Conservation (phyloP, 2,113 vertebrate genomes). For the Lamprologus speciosus region DNA sequence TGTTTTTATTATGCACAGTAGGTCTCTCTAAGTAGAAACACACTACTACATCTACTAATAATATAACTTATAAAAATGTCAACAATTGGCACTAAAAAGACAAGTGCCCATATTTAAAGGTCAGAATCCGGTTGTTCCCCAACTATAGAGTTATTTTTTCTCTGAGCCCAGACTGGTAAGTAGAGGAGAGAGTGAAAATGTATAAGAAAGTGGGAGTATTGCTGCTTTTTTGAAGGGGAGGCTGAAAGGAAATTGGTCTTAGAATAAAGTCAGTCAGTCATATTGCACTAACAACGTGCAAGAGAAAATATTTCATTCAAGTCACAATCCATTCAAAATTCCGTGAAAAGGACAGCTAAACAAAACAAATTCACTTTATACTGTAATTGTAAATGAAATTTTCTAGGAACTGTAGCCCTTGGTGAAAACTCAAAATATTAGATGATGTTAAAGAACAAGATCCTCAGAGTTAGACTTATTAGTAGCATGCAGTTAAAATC, state of each 20-base stretch:
- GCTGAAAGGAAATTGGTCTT: constrained; percentile 27
- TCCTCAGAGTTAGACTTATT: neutral
- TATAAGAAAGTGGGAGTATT: constrained; percentile 5
- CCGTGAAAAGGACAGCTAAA: neutral
- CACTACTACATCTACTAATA: neutral
- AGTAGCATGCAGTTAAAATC: constrained; percentile 17
- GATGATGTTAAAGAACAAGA: constrained; percentile 16
- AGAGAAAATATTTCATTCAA: constrained; percentile 17
- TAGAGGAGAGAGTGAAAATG: constrained; percentile 35
- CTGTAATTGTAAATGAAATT: neutral
- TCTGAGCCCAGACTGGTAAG: constrained; percentile 46
- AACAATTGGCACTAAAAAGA: neutral
- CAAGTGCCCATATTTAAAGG: neutral
- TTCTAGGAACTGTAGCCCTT: neutral
- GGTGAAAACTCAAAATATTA: constrained; percentile 12
- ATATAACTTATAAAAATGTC: neutral
- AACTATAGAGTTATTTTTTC: neutral
- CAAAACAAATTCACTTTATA: neutral
- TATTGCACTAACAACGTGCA: constrained; percentile 43
- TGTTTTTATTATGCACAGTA: neutral
- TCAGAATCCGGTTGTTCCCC: neutral
- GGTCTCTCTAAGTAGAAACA: neutral
- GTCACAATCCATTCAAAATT: constrained; percentile 20
- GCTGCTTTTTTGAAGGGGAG: constrained; percentile 15
- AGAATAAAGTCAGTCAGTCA: constrained; percentile 29